Conservation (phyloP, 2,888 invertebrate genomes). For the Chymomyza procnemis region DNA sequence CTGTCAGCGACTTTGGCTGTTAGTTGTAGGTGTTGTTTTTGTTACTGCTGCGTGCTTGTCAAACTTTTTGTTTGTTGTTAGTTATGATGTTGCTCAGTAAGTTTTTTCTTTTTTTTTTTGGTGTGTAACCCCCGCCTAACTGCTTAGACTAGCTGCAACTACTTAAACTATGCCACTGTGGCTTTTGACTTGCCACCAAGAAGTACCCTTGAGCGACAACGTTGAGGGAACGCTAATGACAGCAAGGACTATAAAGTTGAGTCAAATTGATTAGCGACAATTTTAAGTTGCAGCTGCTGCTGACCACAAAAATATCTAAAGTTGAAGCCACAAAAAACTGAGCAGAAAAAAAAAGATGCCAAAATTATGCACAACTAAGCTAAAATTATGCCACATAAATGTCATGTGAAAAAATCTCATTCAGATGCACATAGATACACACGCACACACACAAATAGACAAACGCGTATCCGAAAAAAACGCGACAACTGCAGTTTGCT, state of each 20-base stretch:
- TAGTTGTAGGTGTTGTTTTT: conserved; percentile 1
- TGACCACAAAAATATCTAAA: neutral
- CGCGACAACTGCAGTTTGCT: neutral
- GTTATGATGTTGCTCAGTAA: conserved; percentile 11
- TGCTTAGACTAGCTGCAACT: neutral
- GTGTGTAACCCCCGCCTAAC: neutral
- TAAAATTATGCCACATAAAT: neutral
- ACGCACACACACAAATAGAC: neutral
- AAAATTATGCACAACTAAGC: neutral
- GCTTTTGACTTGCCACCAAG: neutral
- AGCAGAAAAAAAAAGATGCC: neutral
- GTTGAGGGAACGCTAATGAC: too few relatives aligned
- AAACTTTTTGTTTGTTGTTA: conserved; percentile 9
- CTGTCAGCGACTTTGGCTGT: neutral
- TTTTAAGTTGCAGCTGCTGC: neutral
- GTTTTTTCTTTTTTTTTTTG: neutral
- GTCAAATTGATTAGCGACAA: neutral
- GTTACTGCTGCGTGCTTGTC: neutral
- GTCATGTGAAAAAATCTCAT: neutral
- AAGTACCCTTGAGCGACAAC: neutral
- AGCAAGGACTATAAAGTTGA: neutral
- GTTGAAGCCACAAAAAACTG: too few relatives aligned
- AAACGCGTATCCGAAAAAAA: neutral
- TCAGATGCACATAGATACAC: neutral
- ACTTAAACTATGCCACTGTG: neutral